phyloP scores from a whole-genome alignment of 1,140 invertebrate genomes.

The Micrasema minimum region DNA sequence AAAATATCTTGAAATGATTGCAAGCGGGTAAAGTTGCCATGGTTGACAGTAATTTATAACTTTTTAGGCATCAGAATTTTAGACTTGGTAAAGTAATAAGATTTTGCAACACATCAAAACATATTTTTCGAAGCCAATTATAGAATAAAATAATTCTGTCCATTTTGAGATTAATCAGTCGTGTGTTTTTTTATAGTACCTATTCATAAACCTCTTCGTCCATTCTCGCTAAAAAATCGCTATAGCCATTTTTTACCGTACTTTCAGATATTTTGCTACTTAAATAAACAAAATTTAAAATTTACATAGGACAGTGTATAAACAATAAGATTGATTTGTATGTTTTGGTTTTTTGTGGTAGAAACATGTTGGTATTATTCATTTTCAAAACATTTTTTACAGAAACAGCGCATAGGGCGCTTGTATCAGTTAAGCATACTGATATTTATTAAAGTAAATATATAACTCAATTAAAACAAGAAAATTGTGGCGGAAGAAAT shows the following conservation, averaged over 20 bases:
- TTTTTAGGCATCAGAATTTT: not conserved
- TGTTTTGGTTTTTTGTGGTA: too few species aligned
- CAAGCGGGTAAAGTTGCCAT: not conserved
- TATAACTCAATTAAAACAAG: too few species aligned
- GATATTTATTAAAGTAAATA: too few species aligned
- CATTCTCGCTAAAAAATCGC: slow-evolving; percentile 15
- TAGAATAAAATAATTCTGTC: slow-evolving; percentile 34
- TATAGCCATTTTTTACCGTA: slow-evolving; percentile 4
- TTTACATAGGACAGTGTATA: too few species aligned
- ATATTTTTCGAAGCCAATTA: slow-evolving; percentile 37
- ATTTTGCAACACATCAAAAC: not conserved
- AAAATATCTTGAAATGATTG: not conserved
- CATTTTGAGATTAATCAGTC: slow-evolving; percentile 29
- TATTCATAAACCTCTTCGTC: slow-evolving; percentile 19
- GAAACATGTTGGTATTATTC: not conserved
- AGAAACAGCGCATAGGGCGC: not conserved
- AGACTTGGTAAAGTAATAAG: slow-evolving; percentile 15
- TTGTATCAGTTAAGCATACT: too few species aligned
- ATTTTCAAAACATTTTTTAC: not conserved
- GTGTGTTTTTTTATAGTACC: not conserved
- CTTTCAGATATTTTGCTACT: slow-evolving; percentile 10
- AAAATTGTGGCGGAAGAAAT: too few species aligned
- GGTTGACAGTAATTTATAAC: too few species aligned
- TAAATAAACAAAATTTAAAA: too few species aligned
- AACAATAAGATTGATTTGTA: too few species aligned